Evolutionary conservation across 2,888 invertebrate genomes (phyloP).

Genomic region (Dichetophora obliterata): DNA sequence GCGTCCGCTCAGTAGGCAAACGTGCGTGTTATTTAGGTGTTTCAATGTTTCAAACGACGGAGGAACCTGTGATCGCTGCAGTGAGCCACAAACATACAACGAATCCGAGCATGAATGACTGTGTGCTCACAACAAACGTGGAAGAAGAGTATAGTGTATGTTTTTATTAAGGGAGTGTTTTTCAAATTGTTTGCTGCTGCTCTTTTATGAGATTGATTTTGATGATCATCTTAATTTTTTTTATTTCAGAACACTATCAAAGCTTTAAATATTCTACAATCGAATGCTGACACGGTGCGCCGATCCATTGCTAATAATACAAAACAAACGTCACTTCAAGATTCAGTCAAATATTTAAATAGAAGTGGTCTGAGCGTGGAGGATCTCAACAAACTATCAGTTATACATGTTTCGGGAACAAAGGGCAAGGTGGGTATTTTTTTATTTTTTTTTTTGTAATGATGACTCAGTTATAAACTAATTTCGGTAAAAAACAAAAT

Average conservation of each 20-base stretch:
- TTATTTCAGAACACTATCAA: slow-evolving; percentile 76
- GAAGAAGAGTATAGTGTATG: slow-evolving; percentile 30
- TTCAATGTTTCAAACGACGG: neutral
- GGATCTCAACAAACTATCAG: slow-evolving; percentile 80
- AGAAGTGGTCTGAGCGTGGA: slow-evolving; percentile 77
- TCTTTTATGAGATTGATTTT: neutral
- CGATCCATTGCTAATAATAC: slow-evolving; percentile 67
- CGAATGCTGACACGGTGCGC: slow-evolving; percentile 76
- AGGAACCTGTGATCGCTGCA: neutral
- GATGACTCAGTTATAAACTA: neutral
- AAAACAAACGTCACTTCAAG: slow-evolving; percentile 62
- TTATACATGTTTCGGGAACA: slow-evolving; percentile 96
- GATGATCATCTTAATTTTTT: neutral
- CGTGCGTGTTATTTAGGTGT: slow-evolving; percentile 5
- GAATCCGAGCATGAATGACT: neutral
- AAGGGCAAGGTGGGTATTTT: slow-evolving; percentile 86
- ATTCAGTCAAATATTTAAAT: slow-evolving; percentile 74
- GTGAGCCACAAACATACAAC: neutral
- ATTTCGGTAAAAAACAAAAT: too few relatives aligned
- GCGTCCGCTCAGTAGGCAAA: slow-evolving; percentile 4
- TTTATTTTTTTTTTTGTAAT: neutral
- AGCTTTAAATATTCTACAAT: slow-evolving; percentile 79
- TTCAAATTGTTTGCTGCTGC: neutral
- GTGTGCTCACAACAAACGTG: neutral
- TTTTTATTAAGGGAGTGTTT: neutral